Base-by-base conservation (phyloP, 1,140 invertebrate genomes). In the Littorina saxatilis region DNA sequence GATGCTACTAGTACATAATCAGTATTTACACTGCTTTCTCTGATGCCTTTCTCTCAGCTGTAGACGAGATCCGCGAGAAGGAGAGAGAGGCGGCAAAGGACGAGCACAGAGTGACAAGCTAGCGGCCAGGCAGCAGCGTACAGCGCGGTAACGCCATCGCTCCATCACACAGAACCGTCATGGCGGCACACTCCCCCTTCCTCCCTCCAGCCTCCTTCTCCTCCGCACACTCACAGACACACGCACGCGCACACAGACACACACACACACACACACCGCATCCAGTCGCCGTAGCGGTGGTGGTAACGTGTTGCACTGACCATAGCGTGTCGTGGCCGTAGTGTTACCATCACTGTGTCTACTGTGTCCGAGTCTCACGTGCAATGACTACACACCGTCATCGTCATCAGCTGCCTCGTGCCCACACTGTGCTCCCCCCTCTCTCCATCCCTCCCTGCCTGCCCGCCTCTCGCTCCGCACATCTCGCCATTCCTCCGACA, bases 211-310 rank as follows among this genome's bases (percentile, higher is more conserved):
- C 47, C 47, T 11, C 47, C 47, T 20, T 20, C 47, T 20, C 47
- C 9, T 20, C 9, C 47, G 20, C 47, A 50, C 0, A 61, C 1
- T n/a, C 17, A 61, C 55, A 61, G 13, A 61, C 55, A 61, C 17
- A 61, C 55, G 27, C 55, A 61, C 55, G 27, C 55, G 27, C 55
- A 61, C 55, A 61, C 55, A 61, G 20, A 61, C 55, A 61, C 55
- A 61, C 55, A 61, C 55, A 61, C 55, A 61, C 55, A 61, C 55
- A 61, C 55, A 61, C 55, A 61, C 55, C 55, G 27, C 55, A 63
- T 9, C 9, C 61, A 32, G 27, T 32, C 61, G 35, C 61, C 2
- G 27, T 5, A 7, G 17, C 61, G 29, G 27, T 2, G 61, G 9
- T 1, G 27, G 55, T n/a, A 58, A 63, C 29, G 27, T 32, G 35